Evolutionary conservation across 2,113 vertebrate genomes (phyloP), one percentile per base, ranked within the genome.

Genomic region (Apteryx owenii): DNA sequence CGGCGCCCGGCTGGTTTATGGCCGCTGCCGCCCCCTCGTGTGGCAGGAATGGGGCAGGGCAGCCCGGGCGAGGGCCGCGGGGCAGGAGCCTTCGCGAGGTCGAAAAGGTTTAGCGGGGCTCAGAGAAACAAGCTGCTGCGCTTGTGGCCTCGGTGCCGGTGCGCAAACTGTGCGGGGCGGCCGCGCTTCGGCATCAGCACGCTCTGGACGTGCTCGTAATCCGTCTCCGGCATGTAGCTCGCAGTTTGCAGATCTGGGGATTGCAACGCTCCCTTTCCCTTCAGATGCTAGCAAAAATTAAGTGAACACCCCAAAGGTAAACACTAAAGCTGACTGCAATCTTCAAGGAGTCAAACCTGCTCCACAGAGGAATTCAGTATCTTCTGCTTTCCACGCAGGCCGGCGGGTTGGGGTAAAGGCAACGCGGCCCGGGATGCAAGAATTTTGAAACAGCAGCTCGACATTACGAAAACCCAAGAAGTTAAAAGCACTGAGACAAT

Each of bases 351-450:
- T 76, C 36, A 61, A 22, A 51, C 3, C 2, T 0, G 0, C 62
- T 54, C 64, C 25, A 22, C 21, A 50, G 10, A 44, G 75, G 44
- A 58, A 29, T 18, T 3, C 33, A 46, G 6, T 5, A 26, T 0
- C 0, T 0, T 31, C 15, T 44, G 56, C 1, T 2, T 16, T 8
- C 12, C 21, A 19, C n/a, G 2, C 21, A 5, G 18, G 29, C 33
- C 0, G 0, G 22, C 10, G 10, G 1, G 7, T 3, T 44, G 1
- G 61, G 23, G 54, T 76, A 60, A 58, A 65, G 66, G 60, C 12
- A 18, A 23, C 3, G 1, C 7, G 7, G n/a, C 25, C 81, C 7
- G 19, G 1, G 25, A 11, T 20, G 14, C 7, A 84, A 17, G 23
- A 33, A 42, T 48, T 64, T 25, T 29, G 89, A 38, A 72, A 23